Percentiles rank a stretch among this genome's conserved stretches.
Conservation (phyloP, 2,113 vertebrate genomes). For the Hippocampus zosterae region DNA sequence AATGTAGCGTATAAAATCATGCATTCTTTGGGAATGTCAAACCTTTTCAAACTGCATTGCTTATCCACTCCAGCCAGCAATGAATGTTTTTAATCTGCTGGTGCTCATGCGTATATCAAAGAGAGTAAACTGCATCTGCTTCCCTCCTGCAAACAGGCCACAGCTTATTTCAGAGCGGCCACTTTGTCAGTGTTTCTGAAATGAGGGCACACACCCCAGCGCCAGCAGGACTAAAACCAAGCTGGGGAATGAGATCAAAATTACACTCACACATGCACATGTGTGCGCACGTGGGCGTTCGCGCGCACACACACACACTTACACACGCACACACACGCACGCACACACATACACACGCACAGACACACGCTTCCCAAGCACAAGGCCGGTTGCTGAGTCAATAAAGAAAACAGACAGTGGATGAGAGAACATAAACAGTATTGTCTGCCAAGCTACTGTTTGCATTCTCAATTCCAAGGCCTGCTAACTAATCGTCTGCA, state of each 20-base stretch:
- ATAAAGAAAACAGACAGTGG: constrained; percentile 50
- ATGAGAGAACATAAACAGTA: constrained; percentile 52
- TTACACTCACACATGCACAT: constrained; percentile 19
- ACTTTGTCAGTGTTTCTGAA: constrained; percentile 47
- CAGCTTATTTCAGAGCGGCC: constrained; percentile 49
- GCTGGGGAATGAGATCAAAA: constrained; percentile 48
- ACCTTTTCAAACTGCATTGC: constrained; percentile 5
- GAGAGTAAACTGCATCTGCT: constrained; percentile 40
- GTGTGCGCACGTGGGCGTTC: background rate
- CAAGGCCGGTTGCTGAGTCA: constrained; percentile 57
- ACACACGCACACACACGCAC: constrained; percentile 12
- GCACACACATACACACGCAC: constrained; percentile 2
- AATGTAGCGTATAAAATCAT: constrained; percentile 11
- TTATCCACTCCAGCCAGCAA: constrained; percentile 7
- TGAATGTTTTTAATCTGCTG: constrained; percentile 18
- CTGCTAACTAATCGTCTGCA: constrained; percentile 35
- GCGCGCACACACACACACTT: background rate
- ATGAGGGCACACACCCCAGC: constrained; percentile 47
- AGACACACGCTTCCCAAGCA: constrained; percentile 24
- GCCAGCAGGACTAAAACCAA: constrained; percentile 45
- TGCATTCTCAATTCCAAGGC: constrained; percentile 50
- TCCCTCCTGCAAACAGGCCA: constrained; percentile 42
- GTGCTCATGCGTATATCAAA: constrained; percentile 53
- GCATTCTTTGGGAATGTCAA: constrained; percentile 9
- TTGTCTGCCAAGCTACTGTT: constrained; percentile 60